Evolutionary conservation across 2,113 vertebrate species (phyloP).

Genomic region (Marmota flaviventris): DNA sequence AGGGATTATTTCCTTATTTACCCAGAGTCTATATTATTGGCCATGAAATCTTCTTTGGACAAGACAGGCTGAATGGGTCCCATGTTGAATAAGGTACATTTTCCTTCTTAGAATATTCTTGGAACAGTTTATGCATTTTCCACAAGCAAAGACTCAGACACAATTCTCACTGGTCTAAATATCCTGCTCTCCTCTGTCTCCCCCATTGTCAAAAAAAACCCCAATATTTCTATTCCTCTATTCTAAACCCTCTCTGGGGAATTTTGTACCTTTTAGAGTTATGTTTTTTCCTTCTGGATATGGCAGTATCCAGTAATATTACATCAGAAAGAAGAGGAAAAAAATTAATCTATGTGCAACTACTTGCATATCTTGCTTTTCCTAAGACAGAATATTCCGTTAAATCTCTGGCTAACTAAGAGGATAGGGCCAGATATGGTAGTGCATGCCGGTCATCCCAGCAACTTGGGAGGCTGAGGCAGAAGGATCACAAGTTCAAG

Average conservation of each 20-base stretch:
- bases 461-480: too few relatives aligned
- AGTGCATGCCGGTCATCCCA: too few relatives aligned
- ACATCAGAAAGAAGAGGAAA: background rate
- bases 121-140: background rate
- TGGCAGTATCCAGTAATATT: background rate
- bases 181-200: background rate
- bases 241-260: background rate
- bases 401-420: background rate
- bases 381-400: background rate
- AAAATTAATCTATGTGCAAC: background rate
- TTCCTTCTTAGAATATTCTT: constrained; percentile 36
- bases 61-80: background rate
- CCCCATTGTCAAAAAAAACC: background rate
- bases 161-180: background rate
- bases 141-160: background rate
- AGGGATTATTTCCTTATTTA: background rate
- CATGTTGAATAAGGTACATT: background rate
- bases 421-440: background rate
- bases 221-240: background rate
- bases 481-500: too few relatives aligned
- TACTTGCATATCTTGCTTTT: background rate
- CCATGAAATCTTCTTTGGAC: background rate
- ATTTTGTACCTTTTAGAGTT: background rate
- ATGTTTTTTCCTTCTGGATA: background rate
- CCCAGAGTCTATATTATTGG: background rate